These are phyloP conservation scores for Cerastoderma edule DNA, from an alignment of 2,888 invertebrate species.

Conservation along the genomic window DNA sequence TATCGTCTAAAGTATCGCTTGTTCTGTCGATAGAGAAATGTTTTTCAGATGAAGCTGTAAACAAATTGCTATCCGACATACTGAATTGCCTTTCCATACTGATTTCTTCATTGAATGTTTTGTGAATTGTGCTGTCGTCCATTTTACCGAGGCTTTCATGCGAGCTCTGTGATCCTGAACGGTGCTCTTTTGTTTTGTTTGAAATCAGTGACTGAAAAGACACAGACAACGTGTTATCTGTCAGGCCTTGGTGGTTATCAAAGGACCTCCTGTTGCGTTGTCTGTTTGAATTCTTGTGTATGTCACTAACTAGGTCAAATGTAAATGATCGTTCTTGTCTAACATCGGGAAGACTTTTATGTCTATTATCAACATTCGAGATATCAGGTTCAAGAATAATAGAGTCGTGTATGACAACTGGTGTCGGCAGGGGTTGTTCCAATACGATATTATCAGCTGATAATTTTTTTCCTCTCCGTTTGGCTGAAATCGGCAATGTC, in stretches of 20 bases:
- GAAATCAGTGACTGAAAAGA: conserved; percentile 16
- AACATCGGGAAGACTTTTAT: conserved; percentile 3
- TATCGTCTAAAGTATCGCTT: too few species aligned
- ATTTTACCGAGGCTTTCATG: not conserved
- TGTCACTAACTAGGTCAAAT: not conserved
- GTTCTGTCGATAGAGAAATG: too few species aligned
- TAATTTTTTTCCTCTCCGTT: conserved; percentile 15
- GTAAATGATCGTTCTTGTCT: conserved; percentile 37
- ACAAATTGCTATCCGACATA: not conserved
- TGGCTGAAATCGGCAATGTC: too few species aligned
- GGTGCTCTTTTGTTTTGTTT: not conserved
- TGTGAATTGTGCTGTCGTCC: not conserved
- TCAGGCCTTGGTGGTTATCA: not conserved
- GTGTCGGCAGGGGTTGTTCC: conserved; percentile 44
- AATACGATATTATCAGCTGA: conserved; percentile 47
- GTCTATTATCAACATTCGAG: conserved; percentile 10
- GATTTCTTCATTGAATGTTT: not conserved
- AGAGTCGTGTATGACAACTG: conserved; percentile 46
- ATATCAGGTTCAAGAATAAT: conserved; percentile 49
- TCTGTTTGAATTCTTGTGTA: not conserved
- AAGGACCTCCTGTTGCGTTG: not conserved
- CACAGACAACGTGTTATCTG: not conserved
- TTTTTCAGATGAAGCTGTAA: not conserved
- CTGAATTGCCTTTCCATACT: not conserved
- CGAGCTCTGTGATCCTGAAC: not conserved